Base-by-base conservation (phyloP, 2,888 invertebrate species). In the Aethes cnicana region DNA sequence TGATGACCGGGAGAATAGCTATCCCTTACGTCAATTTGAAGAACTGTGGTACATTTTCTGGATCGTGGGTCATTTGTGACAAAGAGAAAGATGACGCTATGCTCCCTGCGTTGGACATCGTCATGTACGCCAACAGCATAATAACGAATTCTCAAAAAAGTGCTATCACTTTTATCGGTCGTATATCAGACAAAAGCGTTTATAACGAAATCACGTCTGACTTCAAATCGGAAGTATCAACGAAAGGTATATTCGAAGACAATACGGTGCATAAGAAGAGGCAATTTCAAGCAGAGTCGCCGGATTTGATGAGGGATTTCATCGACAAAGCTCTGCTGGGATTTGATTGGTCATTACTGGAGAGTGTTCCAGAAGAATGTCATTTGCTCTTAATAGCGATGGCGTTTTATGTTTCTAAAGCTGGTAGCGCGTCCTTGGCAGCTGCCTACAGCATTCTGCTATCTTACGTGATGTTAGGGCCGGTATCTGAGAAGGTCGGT, bases 61-160 rank as follows among this genome's bases (percentile, higher is more conserved):
- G 63, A 1, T 63, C 64, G 0, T 61, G 61, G 62, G 43, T 66
- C 2, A 32, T 61, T 12, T 47, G 33, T 18, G 56, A 64, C 23
- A 48, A 55, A 37, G 33, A 44, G 1, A 59, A 56, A 44, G 58
- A 66, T 7, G 74, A 74, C 43, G 71, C 74, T 8, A 59, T 74
- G 44, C 30, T 68, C 3, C 58, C 67, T 12, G 62, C 71, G 37
- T 42, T 63, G 12, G 62, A 71, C 42, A 68, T 74, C 7, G 63
- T 71, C 8, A 48, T 58, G 11, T 69, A 64, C 46, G 64, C 55
- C 3, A 56, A 66, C 39, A 63, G 60, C 18, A 28, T 68, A 14
- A 43, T 74, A 18, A 60, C 59, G n/a, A 59, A 66, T 35, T 57
- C 56, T 4, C 47, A 55, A 48, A 23, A 52, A 1, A 17, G 39